Evolutionary conservation across 1,140 invertebrate species (phyloP).

Genomic region (Stegodyphus dumicola): DNA sequence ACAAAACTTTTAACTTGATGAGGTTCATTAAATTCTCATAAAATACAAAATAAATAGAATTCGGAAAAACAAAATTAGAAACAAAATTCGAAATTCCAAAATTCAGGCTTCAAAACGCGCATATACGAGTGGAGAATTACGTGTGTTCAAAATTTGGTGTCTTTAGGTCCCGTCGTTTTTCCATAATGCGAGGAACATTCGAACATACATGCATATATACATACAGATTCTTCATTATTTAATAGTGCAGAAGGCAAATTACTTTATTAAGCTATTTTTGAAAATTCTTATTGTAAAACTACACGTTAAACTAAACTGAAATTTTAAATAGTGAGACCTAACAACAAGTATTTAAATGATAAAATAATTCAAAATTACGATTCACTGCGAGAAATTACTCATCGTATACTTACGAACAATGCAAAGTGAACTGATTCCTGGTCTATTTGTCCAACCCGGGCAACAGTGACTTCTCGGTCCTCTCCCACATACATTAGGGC

Average conservation of each 20-base stretch:
- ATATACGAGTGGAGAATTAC: too few relatives aligned
- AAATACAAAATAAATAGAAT: too few relatives aligned
- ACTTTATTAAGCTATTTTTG: neutral
- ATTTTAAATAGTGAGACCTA: neutral
- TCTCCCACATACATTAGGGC: neutral
- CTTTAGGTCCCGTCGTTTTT: too few relatives aligned
- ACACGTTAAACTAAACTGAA: neutral
- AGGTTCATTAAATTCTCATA: too few relatives aligned
- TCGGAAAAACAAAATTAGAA: too few relatives aligned
- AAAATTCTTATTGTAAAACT: neutral
- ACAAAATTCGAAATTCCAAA: too few relatives aligned
- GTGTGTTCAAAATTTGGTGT: too few relatives aligned
- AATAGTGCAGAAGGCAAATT: neutral
- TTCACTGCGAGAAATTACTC: neutral
- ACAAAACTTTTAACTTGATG: too few relatives aligned
- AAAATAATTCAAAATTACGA: neutral
- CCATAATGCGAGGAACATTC: too few relatives aligned
- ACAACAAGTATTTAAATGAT: neutral
- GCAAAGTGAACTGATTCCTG: neutral
- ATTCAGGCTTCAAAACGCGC: too few relatives aligned
- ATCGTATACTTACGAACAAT: neutral
- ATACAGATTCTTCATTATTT: neutral
- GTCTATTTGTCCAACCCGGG: neutral
- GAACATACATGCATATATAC: neutral
- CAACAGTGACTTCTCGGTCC: neutral